Evolutionary conservation across 2,113 vertebrate species (phyloP), one percentile per base, ranked within the genome.

Genomic region (Corythoichthys intestinalis): DNA sequence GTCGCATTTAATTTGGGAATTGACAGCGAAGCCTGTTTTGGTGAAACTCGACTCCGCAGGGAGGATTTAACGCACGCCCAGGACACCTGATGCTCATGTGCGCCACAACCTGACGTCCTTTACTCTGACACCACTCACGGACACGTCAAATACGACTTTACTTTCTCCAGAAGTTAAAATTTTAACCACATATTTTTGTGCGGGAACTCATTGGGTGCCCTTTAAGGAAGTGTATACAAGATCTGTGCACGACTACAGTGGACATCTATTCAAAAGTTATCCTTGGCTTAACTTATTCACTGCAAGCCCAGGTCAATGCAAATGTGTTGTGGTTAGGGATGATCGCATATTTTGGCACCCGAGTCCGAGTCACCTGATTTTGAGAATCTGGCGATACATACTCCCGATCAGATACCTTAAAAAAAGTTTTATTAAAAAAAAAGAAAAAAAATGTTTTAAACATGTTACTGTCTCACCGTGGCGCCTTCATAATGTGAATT

Each of bases 31-130:
- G 72, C 66, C 79, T 46, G 69, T 64, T 75, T 72, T 71, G 66
- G 65, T 83, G 89, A 88, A 91, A 88, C 79, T 57, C 46, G 79
- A 90, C 65, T 28, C 69, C 74, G n/a, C 54, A 1, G 66, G 38
- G 47, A 74, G 68, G 75, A 83, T 78, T 75, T 73, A 75, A 68
- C 76, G 69, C 49, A 71, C 73, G 72, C 76, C 44, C 71, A 70
- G 39, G 54, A 71, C 72, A 77, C 52, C 71, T 41, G n/a, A 34
- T 13, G 0, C 54, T 46, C 48, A 8, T 34, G 48, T 61, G 4
- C 34, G 2, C 4, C 12, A 14, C 56, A 58, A 58, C 12, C 56
- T 14, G 34, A 37, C 13, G 34, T 58, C 13, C 35, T 58, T 13
- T 58, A 34, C 34, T 58, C 12, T 12, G 2, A 58, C 56, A 13